Evolutionary conservation across 2,797 vertebrate species (phyloP).

Genomic region (Rhinichthys osculus): DNA sequence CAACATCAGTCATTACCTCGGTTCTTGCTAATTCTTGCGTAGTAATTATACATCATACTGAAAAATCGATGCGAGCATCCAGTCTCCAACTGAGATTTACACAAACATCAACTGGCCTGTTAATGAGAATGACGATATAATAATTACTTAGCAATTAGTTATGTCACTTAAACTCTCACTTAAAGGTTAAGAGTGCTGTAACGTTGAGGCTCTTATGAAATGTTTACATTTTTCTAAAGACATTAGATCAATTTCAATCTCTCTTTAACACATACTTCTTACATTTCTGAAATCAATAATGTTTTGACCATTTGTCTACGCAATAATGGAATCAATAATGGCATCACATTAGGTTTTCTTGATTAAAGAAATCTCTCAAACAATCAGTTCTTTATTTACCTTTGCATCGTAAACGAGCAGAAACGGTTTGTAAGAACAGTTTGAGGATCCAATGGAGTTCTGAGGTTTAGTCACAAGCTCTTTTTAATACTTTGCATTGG

Average conservation of each 20-base stretch:
- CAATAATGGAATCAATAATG: not conserved
- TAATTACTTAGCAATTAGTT: slow-evolving; percentile 70
- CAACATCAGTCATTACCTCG: slow-evolving; percentile 4
- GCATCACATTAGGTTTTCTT: not conserved
- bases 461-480: not conserved
- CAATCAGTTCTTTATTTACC: not conserved
- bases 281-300: not conserved
- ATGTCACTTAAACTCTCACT: slow-evolving; percentile 69
- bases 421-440: not conserved
- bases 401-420: not conserved
- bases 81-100: slow-evolving; percentile 62
- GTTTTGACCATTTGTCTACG: not conserved
- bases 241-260: slow-evolving; percentile 42
- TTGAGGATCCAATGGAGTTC: not conserved
- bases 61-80: slow-evolving; percentile 60
- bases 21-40: slow-evolving; percentile 57
- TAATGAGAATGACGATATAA: slow-evolving; percentile 66
- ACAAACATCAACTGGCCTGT: slow-evolving; percentile 64
- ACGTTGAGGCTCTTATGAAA: not conserved
- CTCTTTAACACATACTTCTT: slow-evolving; percentile 4
- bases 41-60: slow-evolving; percentile 43
- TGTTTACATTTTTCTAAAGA: not conserved
- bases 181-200: slow-evolving; percentile 44
- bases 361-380: not conserved
- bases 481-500: not conserved